These are phyloP conservation scores for Montipora sp. DNA, from an alignment of 64 coral and sea anemone species.

Conservation along the genomic window DNA sequence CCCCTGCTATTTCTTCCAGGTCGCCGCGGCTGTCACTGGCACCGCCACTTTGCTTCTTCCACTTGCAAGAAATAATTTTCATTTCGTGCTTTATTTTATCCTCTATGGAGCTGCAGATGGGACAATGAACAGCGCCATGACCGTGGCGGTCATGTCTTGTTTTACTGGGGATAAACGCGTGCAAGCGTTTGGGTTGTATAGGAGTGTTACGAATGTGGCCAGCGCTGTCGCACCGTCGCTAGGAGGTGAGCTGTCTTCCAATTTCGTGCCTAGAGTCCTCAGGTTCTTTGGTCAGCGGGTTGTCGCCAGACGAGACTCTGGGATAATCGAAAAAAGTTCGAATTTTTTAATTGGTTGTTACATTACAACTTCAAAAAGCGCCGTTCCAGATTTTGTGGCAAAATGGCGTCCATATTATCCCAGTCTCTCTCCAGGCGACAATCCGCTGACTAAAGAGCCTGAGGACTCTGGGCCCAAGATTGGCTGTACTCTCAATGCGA, in stretches of 20 bases:
- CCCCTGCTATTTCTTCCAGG: conserved; percentile 21
- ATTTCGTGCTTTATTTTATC: conserved; percentile 41
- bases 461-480: too few relatives aligned
- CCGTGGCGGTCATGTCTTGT: conserved; percentile 16
- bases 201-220: background rate
- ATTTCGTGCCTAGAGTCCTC: too few relatives aligned
- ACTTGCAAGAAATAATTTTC: conserved; percentile 28
- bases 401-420: too few relatives aligned
- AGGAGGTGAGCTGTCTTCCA: background rate
- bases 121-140: background rate
- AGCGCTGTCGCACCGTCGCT: conserved; percentile 29
- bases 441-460: too few relatives aligned
- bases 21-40: conserved; percentile 4
- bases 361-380: too few relatives aligned
- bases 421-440: too few relatives aligned
- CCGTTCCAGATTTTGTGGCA: too few relatives aligned
- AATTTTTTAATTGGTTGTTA: too few relatives aligned
- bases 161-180: background rate
- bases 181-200: conserved; percentile 26
- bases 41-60: conserved; percentile 31
- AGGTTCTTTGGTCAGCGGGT: too few relatives aligned
- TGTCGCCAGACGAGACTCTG: too few relatives aligned
- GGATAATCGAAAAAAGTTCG: too few relatives aligned
- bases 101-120: conserved; percentile 63
- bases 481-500: too few relatives aligned